Base-by-base conservation (phyloP, 2,113 vertebrate genomes). In the Corynorhinus townsendii region DNA sequence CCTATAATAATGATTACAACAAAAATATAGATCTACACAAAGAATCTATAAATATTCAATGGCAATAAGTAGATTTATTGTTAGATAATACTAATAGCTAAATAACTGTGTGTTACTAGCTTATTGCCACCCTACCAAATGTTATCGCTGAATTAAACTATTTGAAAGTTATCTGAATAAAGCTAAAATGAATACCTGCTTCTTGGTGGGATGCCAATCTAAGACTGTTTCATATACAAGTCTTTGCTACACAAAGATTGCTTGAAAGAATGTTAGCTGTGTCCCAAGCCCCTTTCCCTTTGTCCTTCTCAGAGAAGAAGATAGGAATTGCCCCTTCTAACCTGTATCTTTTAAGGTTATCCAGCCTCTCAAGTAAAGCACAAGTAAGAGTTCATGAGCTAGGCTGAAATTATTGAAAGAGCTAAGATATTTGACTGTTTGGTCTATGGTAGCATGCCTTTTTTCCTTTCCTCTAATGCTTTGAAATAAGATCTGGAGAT, bases 401-500 rank as follows among this genome's bases (percentile, higher is more conserved):
- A 80, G 86, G 40, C 35, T 93, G 73, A 94, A 71, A 89, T 93
- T 92, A 88, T n/a, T 86, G 77, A 52, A 79, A 82, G 49, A 85
- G 24, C 62, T 64, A 82, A 66, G 19, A 76, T 79, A 68, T 89
- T 73, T 69, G n/a, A 19, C 54, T 35, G 4, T 95, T 72, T 71
- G 47, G 15, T 33, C 17, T 89, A 3, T 95, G 40, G 28, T 93
- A 40, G 17, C 43, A 66, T 91, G n/a, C 4, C 75, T 76, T 73
- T 90, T 94, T 81, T 33, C 28, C 43, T 43, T 62, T 47, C 5
- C 38, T 84, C 10, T 89, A 80, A 66, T 91, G 86, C 45, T 96
- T 80, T 96, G 72, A 93, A 96, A 43, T 91, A 91, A 94, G 62
- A 14, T 90, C 52, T 82, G 38, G 71, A 81, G 59, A 77, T 91